A percentile compares a stretch with the other conserved stretches of the same genome.
phyloP scores from a whole-genome alignment of 1,140 invertebrate species.

The Melitaea cinxia region DNA sequence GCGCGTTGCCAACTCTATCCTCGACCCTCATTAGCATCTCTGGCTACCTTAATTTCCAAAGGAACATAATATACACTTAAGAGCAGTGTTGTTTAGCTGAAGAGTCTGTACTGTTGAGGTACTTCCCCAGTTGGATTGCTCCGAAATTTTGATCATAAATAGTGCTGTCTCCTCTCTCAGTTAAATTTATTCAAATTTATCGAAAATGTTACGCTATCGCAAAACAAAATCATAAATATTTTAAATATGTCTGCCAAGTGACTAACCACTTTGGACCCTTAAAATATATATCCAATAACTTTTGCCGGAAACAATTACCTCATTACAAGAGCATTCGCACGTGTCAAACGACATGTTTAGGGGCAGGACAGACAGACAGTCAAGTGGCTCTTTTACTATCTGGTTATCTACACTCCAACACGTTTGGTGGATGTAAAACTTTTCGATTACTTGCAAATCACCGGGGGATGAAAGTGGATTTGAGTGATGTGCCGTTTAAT shows the following conservation, averaged over 20 bases:
- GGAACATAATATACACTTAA: too few relatives aligned
- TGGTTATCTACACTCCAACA: constrained; percentile 56
- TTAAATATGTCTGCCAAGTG: neutral
- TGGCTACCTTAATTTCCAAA: too few relatives aligned
- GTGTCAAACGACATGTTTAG: constrained; percentile 37
- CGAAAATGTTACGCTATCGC: too few relatives aligned
- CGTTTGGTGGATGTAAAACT: constrained; percentile 41
- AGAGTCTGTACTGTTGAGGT: too few relatives aligned
- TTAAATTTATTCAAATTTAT: too few relatives aligned
- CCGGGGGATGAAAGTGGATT: constrained; percentile 11
- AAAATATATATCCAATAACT: constrained; percentile 5
- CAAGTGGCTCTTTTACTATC: constrained; percentile 51
- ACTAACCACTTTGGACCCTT: neutral
- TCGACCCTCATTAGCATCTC: too few relatives aligned
- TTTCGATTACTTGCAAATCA: constrained; percentile 19
- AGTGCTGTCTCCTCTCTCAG: too few relatives aligned
- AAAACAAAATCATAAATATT: neutral
- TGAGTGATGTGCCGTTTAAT: neutral
- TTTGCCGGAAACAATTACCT: constrained; percentile 16
- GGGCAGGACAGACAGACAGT: constrained; percentile 37
- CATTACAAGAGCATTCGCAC: constrained; percentile 24
- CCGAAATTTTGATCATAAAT: too few relatives aligned
- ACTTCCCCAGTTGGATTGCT: too few relatives aligned
- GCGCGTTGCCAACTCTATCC: too few relatives aligned
- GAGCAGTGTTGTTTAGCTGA: too few relatives aligned